Percentiles rank a stretch among this genome's conserved stretches.
Evolutionary conservation across 2,113 vertebrate species (phyloP).

Genomic region (Dasypus novemcinctus): DNA sequence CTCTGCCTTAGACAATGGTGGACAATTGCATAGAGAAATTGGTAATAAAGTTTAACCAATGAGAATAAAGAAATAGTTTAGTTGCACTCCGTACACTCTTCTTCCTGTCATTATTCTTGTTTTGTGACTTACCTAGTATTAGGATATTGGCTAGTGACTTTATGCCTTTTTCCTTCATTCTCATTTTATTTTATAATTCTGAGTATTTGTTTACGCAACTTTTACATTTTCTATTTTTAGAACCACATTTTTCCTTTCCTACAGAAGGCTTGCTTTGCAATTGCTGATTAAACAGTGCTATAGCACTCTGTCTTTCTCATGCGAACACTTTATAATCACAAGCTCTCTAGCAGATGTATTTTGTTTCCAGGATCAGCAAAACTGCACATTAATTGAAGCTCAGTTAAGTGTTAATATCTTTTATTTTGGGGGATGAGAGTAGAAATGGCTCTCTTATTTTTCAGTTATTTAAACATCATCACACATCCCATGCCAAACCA

Average conservation of each 20-base stretch:
- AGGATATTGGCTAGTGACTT: neutral
- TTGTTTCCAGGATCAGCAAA: slow-evolving; percentile 33
- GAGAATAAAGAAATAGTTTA: neutral
- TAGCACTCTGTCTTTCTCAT: neutral
- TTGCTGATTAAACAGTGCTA: neutral
- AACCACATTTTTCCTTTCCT: neutral
- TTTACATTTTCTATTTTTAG: neutral
- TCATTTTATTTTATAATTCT: neutral
- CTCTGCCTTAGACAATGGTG: neutral
- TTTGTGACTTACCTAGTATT: neutral
- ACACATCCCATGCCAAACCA: neutral
- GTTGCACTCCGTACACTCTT: neutral
- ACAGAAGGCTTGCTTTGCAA: neutral
- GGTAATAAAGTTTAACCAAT: neutral
- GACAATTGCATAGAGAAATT: neutral
- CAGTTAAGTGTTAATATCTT: neutral
- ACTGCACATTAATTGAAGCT: neutral
- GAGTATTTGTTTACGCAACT: neutral
- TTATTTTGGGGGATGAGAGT: neutral
- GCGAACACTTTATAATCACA: neutral
- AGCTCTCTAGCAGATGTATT: neutral
- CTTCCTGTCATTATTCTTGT: neutral
- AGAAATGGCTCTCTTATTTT: neutral
- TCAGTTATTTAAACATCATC: neutral
- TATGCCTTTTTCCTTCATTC: neutral